Percentiles rank a stretch among this genome's conserved stretches.
These are phyloP conservation scores for Notospermus geniculatus DNA, from an alignment of 1,140 invertebrate species.

Conservation along the genomic window DNA sequence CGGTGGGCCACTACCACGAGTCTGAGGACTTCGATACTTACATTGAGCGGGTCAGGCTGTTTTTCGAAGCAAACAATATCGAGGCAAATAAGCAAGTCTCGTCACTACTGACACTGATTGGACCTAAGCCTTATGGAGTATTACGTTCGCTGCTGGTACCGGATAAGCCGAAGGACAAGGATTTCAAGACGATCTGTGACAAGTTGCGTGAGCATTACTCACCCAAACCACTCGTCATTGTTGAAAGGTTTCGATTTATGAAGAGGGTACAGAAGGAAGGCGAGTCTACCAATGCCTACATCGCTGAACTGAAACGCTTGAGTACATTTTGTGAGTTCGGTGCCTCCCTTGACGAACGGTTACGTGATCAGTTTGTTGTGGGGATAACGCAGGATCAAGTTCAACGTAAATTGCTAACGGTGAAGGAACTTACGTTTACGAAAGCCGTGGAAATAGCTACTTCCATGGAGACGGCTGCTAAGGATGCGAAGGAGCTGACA, in stretches of 20 bases:
- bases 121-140: no score
- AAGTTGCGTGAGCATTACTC: slow-evolving; percentile 16
- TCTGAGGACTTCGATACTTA: no score
- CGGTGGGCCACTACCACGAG: no score
- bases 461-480: slow-evolving; percentile 22
- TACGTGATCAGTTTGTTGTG: slow-evolving; percentile 21
- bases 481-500: slow-evolving; percentile 19
- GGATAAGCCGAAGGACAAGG: no score
- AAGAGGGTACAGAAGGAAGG: slow-evolving; percentile 21
- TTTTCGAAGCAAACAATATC: no score
- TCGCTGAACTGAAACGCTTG: background rate
- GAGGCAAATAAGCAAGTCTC: no score
- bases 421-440: slow-evolving; percentile 13
- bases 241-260: slow-evolving; percentile 27
- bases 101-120: no score
- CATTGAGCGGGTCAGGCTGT: no score
- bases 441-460: slow-evolving; percentile 19
- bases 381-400: slow-evolving; percentile 17
- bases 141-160: no score
- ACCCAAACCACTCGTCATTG: slow-evolving; percentile 26
- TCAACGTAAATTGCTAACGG: slow-evolving; percentile 18
- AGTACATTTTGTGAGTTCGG: slow-evolving; percentile 12
- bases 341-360: slow-evolving; percentile 9
- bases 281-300: slow-evolving; percentile 9
- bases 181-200: no score